Evolutionary conservation across 2,888 invertebrate species (phyloP).

Genomic region (Corythucha ciliata): DNA sequence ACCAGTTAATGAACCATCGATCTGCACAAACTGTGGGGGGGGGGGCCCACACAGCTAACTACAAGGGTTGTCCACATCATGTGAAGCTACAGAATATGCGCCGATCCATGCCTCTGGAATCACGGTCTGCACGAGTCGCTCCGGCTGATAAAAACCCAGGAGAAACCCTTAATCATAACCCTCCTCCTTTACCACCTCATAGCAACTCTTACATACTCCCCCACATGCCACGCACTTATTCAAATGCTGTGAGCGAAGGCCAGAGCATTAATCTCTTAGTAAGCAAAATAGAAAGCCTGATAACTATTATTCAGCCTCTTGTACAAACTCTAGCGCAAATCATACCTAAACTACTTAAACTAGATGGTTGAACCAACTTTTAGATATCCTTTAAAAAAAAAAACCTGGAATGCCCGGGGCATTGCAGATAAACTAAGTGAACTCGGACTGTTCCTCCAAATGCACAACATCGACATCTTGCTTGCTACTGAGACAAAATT

Average conservation of each 20-base stretch:
- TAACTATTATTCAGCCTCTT: slow-evolving; percentile 12
- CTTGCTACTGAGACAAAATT: slow-evolving; percentile 14
- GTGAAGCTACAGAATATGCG: no score
- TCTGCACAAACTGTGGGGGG: slow-evolving; percentile 1
- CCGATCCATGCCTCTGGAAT: no score
- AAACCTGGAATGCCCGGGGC: slow-evolving; percentile 8
- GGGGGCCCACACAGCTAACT: slow-evolving; percentile 8
- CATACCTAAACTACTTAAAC: neutral
- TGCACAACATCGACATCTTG: slow-evolving; percentile 4
- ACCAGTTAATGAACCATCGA: neutral
- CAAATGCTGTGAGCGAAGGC: no score
- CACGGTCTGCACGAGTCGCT: no score
- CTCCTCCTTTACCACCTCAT: no score
- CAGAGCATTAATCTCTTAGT: neutral
- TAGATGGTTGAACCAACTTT: neutral
- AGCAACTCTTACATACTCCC: no score
- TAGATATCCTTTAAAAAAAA: slow-evolving; percentile 1
- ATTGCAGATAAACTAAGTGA: slow-evolving; percentile 14
- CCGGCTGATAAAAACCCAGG: no score
- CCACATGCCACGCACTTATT: no score
- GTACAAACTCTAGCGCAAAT: slow-evolving; percentile 7
- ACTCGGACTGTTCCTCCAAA: slow-evolving; percentile 2
- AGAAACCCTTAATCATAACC: no score
- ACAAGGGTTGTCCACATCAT: no score
- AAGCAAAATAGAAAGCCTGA: slow-evolving; percentile 7